Evolutionary conservation across 2,797 vertebrate genomes (phyloP).

Genomic region (Danio jaintianensis): DNA sequence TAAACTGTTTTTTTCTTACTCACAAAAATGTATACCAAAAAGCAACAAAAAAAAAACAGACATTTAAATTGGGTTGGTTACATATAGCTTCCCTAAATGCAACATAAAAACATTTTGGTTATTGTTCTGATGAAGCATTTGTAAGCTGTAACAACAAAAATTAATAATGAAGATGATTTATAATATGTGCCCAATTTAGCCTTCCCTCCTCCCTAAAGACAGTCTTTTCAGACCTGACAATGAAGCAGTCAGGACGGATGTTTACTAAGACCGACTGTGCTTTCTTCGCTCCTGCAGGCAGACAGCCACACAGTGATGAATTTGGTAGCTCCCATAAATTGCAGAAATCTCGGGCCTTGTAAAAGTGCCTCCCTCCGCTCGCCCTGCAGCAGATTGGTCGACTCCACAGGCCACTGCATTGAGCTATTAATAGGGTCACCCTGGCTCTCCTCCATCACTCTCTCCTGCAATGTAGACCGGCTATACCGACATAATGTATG

Average conservation of each 20-base stretch:
- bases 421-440: constrained; percentile 73
- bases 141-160: not conserved
- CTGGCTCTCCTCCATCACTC: constrained; percentile 53
- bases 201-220: constrained; percentile 44
- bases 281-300: constrained; percentile 52
- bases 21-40: no score
- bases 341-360: not conserved
- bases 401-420: constrained; percentile 58
- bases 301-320: constrained; percentile 58
- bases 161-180: not conserved
- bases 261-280: constrained; percentile 36
- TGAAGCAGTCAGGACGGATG: constrained; percentile 55
- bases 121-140: not conserved
- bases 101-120: constrained; percentile 2
- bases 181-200: constrained; percentile 24
- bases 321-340: constrained; percentile 54
- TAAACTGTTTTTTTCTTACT: no score
- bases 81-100: not conserved
- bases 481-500: constrained; percentile 62
- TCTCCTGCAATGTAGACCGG: constrained; percentile 52
- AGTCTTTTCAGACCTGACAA: constrained; percentile 53
- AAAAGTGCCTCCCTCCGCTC: constrained; percentile 42
- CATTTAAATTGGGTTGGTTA: not conserved
- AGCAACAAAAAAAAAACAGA: not conserved
- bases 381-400: constrained; percentile 65